Evolutionary conservation across 2,113 vertebrate genomes (phyloP), one percentile per base, ranked within the genome.

Genomic region (Ceratotherium simum): DNA sequence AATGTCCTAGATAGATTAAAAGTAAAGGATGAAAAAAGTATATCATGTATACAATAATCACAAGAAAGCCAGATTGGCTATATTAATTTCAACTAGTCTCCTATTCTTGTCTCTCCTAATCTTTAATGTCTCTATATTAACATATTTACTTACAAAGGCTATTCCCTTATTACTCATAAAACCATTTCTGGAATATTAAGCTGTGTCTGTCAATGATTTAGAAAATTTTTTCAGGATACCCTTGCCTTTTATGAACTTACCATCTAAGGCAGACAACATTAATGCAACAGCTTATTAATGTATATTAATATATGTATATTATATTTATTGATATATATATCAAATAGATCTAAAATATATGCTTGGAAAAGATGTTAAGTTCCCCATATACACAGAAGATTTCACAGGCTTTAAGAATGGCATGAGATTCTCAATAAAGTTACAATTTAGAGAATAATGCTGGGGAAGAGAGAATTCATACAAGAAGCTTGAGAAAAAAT

Each of bases 41-140:
- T 69, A 42, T 69, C 20, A 54, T 48, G 29, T 48, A 60, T 62
- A 12, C 12, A 91, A 65, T 85, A 73, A 94, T 81, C 11, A 72
- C 94, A 97, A 92, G 60, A 91, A 95, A 97, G n/a, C 29, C 39
- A 93, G 13, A 64, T 69, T 29, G 8, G 11, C n/a, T 72, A 75
- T 73, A 92, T 90, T 82, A 92, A 92, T 76, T 46, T 86, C 6
- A 67, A 51, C 23, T 20, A 90, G 72, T 86, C 64, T 93, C 33
- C 3, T 54, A 73, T 42, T 93, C 39, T 72, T 94, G 39, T 18
- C 18, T 90, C 27, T 91, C 56, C 25, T 58, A 73, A 58, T 62
- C 62, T 94, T 86, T 78, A 84, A 89, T 83, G 54, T 11, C 6
- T 80, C 60, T 54, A 16, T 79, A 78, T 78, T 94, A 83, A 92